These are phyloP conservation scores for Cololabis saira DNA, from an alignment of 2,113 vertebrate species.

Conservation along the genomic window DNA sequence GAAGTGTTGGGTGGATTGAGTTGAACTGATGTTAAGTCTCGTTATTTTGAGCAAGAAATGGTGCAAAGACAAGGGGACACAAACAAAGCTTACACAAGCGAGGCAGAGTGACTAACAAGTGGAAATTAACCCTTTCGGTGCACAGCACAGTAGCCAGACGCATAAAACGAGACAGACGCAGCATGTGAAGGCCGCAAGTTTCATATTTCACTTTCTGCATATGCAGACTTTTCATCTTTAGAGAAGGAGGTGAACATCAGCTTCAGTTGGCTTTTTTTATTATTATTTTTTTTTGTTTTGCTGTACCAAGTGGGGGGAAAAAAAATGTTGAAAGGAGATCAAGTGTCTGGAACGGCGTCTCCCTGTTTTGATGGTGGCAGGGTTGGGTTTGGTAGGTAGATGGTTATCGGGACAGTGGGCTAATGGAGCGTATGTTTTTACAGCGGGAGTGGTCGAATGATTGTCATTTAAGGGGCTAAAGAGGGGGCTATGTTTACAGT, in stretches of 20 bases:
- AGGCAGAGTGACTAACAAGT: slow-evolving; percentile 42
- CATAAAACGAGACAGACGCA: slow-evolving; percentile 16
- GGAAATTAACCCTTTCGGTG: slow-evolving; percentile 65
- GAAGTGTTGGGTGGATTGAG: background rate
- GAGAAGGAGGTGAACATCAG: background rate
- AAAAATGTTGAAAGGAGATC: background rate
- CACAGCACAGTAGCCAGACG: slow-evolving; percentile 33
- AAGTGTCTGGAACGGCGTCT: background rate
- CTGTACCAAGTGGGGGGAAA: background rate
- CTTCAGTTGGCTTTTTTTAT: slow-evolving; percentile 14
- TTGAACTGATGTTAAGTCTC: background rate
- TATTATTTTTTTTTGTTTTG: background rate
- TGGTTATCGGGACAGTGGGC: slow-evolving; percentile 47
- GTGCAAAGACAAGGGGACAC: background rate
- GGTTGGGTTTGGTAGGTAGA: slow-evolving; percentile 45
- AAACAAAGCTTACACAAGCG: background rate
- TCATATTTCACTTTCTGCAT: slow-evolving; percentile 72
- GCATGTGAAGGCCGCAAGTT: slow-evolving; percentile 43
- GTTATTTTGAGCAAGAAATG: background rate
- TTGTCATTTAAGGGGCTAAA: slow-evolving; percentile 56
- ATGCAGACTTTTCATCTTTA: slow-evolving; percentile 19
- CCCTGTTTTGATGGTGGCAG: background rate
- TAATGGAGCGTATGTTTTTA: slow-evolving; percentile 52
- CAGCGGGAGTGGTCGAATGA: slow-evolving; percentile 56
- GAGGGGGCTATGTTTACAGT: slow-evolving; percentile 73